A percentile compares a stretch with the other conserved stretches of the same genome.
These are phyloP conservation scores for Holacanthus passer DNA, from an alignment of 2,113 vertebrate species.

Conservation along the genomic window DNA sequence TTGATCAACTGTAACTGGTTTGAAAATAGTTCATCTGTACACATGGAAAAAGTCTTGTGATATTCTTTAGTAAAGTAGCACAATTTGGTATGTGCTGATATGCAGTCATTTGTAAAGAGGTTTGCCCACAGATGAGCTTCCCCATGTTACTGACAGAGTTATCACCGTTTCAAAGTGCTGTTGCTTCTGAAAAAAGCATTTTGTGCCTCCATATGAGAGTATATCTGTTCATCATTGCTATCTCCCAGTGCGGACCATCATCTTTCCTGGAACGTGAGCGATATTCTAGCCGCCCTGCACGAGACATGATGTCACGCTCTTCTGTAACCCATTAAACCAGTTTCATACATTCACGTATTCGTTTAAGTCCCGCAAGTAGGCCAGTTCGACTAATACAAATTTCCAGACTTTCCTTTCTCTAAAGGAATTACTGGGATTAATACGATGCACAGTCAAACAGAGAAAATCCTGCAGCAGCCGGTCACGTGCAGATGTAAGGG, in stretches of 20 bases:
- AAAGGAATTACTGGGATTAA: slow-evolving; percentile 78
- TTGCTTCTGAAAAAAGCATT: slow-evolving; percentile 8
- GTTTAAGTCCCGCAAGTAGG: slow-evolving; percentile 63
- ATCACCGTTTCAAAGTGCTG: background rate
- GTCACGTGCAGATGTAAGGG: slow-evolving; percentile 54
- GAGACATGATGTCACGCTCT: slow-evolving; percentile 46
- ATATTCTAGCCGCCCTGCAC: slow-evolving; percentile 11
- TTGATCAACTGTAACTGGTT: background rate
- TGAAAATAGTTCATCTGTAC: background rate
- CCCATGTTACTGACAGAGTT: background rate
- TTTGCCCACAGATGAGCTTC: background rate
- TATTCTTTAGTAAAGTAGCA: background rate
- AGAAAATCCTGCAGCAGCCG: slow-evolving; percentile 66
- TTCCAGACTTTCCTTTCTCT: slow-evolving; percentile 60
- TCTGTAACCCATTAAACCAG: slow-evolving; percentile 57
- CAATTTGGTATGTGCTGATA: background rate
- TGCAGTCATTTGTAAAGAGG: background rate
- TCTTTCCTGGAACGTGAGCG: slow-evolving; percentile 48
- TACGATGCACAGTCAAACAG: slow-evolving; percentile 41
- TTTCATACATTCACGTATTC: slow-evolving; percentile 38
- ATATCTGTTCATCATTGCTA: slow-evolving; percentile 5
- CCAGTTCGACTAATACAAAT: slow-evolving; percentile 64
- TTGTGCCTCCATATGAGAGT: background rate
- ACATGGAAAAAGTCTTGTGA: background rate
- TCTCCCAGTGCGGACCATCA: background rate